Evolutionary conservation across 2,888 invertebrate genomes (phyloP).

Genomic region (Galerucella pusilla): DNA sequence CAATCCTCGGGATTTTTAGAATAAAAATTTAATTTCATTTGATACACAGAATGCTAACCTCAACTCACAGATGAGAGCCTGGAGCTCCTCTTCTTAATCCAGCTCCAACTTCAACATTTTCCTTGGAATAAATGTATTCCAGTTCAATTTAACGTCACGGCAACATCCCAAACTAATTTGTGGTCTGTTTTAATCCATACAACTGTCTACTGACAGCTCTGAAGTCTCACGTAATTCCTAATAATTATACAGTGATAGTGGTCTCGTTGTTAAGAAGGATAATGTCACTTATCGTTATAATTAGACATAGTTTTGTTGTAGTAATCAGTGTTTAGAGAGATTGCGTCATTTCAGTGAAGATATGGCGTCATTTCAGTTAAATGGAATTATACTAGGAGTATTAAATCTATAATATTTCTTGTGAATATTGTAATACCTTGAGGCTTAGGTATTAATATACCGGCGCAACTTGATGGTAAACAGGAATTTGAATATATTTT

Average conservation of each 20-base stretch:
- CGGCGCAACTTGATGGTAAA: background rate
- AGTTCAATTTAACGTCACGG: background rate
- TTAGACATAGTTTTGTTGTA: slow-evolving; percentile 16
- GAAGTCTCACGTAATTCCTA: background rate
- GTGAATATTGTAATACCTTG: slow-evolving; percentile 1
- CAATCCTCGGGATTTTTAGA: no score
- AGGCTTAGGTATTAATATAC: background rate
- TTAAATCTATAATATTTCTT: background rate
- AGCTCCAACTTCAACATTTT: background rate
- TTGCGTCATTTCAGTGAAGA: background rate
- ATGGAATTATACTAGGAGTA: background rate
- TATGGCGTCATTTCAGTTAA: background rate
- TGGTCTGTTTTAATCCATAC: background rate
- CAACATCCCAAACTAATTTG: background rate
- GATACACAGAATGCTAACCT: no score
- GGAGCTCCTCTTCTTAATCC: no score
- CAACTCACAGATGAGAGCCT: no score
- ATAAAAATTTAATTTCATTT: no score
- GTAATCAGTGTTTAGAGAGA: slow-evolving; percentile 12
- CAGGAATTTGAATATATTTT: background rate
- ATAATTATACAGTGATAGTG: slow-evolving; percentile 19
- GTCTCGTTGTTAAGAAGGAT: slow-evolving; percentile 15
- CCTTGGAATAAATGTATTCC: background rate
- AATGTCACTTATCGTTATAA: slow-evolving; percentile 14
- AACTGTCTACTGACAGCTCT: background rate